Evolutionary conservation across 2,797 vertebrate genomes (phyloP), one percentile per base, ranked within the genome.

Genomic region (Pteropus rufus): DNA sequence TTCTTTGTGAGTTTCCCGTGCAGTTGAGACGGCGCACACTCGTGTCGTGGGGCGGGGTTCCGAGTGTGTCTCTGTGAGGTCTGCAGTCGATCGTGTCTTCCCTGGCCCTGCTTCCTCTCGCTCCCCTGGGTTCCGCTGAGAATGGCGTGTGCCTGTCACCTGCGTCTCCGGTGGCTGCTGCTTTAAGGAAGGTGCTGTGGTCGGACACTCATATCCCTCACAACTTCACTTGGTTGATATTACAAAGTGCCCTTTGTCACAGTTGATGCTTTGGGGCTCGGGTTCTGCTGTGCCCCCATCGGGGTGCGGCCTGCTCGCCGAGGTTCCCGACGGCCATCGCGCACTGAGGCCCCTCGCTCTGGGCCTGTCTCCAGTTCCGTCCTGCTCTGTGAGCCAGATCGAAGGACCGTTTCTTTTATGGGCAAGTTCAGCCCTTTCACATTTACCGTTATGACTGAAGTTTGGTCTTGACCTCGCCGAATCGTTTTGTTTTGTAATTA

Each of bases 401-500:
- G 14, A 16, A n/a, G 7, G 1, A 36, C 77, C 9, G 7, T 3
- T 26, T 31, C 26, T 5, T 15, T 10, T 12, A 0, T 9, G 10
- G 41, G 41, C 12, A 2, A 10, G 12, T 39, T 16, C 64, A 41
- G 46, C 12, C 9, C 46, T 24, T 29, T 54, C 19, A 4, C 16
- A 3, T 16, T 36, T 5, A 4, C 24, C 2, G 54, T 56, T 23
- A 3, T 2, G 19, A 56, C 46, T 49, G 72, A 23, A 15, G 34
- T 31, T 39, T 18, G n/a, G 24, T 39, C 85, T 23, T 2, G 10
- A 0, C 52, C 14, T 0, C 34, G n/a, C 58, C 0, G 0, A 10
- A 10, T 52, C 1, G 21, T n/a, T 1, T 8, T 44, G 11, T 9
- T 36, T 39, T n/a, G 1, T 2, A 3, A 1, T 23, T 5, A 8